Percentiles rank a stretch among this genome's conserved stretches.
phyloP scores from a whole-genome alignment of 2,113 vertebrate genomes.

The Bettongia penicillata region DNA sequence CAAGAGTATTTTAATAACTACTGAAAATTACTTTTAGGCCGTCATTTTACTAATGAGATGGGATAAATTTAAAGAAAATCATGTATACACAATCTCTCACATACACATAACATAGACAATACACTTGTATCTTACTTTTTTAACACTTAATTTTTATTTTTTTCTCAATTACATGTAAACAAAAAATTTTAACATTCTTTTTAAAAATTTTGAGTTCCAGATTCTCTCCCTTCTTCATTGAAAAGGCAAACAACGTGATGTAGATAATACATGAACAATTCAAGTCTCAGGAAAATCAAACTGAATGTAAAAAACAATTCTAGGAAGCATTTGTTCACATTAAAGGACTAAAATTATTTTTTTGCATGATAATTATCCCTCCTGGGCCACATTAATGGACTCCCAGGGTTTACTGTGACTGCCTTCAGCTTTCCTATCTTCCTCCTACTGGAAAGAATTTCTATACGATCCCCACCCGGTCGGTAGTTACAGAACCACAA shows the following conservation, averaged over 20 bases:
- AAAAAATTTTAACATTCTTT: background rate
- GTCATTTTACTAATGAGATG: background rate
- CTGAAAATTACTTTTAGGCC: background rate
- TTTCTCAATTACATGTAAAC: background rate
- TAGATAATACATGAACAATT: background rate
- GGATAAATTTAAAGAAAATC: background rate
- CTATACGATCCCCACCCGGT: background rate
- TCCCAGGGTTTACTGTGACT: background rate
- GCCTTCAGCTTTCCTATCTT: background rate
- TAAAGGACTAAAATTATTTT: background rate
- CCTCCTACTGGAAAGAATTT: background rate
- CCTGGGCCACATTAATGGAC: background rate
- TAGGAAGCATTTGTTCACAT: background rate
- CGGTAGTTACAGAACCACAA: background rate
- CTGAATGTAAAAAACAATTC: background rate
- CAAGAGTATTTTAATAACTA: background rate
- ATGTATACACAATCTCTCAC: background rate
- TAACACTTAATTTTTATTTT: background rate
- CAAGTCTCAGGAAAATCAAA: background rate
- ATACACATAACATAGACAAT: too few species aligned
- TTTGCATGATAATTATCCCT: background rate
- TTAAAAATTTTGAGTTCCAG: background rate
- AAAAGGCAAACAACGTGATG: background rate
- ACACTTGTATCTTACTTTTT: background rate
- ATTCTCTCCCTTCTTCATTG: background rate